A percentile compares a stretch with the other conserved stretches of the same genome.
Evolutionary conservation across 2,113 vertebrate genomes (phyloP).

Genomic region (Dascyllus trimaculatus): DNA sequence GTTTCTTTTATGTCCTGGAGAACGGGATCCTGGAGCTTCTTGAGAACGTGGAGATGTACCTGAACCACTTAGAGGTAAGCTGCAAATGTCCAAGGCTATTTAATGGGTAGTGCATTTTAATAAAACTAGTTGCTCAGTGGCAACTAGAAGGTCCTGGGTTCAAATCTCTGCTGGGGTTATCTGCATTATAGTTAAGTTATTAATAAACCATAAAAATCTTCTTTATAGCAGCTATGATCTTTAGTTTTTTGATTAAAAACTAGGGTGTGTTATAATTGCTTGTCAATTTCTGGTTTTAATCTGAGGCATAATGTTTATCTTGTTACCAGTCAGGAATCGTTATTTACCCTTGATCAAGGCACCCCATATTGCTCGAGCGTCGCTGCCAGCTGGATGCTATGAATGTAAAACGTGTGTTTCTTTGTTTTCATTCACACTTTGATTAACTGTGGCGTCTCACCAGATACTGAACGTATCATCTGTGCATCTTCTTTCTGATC

Average conservation of each 20-base stretch:
- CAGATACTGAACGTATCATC: too few relatives aligned
- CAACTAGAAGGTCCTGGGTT: too few relatives aligned
- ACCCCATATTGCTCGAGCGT: not conserved
- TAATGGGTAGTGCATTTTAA: not conserved
- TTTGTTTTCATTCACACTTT: not conserved
- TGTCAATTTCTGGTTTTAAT: not conserved
- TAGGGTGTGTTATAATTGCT: not conserved
- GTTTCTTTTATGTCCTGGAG: constrained; percentile 89
- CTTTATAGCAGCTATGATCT: too few relatives aligned
- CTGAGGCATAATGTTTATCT: not conserved
- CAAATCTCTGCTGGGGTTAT: too few relatives aligned
- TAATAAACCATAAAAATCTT: too few relatives aligned
- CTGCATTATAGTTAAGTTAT: too few relatives aligned
- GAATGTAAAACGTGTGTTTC: not conserved
- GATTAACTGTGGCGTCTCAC: not conserved
- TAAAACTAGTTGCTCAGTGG: too few relatives aligned
- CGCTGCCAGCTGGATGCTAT: not conserved
- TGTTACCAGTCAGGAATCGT: not conserved
- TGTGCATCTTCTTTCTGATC: not conserved
- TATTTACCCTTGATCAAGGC: not conserved
- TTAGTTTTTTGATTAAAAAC: not conserved
- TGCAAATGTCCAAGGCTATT: not conserved
- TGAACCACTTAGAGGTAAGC: constrained; percentile 89
- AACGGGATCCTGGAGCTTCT: constrained; percentile 86
- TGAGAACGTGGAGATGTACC: constrained; percentile 87